Percentiles rank a stretch among this genome's conserved stretches.
Conservation (phyloP, 2,113 vertebrate species). For the Brienomyrus longianalis region DNA sequence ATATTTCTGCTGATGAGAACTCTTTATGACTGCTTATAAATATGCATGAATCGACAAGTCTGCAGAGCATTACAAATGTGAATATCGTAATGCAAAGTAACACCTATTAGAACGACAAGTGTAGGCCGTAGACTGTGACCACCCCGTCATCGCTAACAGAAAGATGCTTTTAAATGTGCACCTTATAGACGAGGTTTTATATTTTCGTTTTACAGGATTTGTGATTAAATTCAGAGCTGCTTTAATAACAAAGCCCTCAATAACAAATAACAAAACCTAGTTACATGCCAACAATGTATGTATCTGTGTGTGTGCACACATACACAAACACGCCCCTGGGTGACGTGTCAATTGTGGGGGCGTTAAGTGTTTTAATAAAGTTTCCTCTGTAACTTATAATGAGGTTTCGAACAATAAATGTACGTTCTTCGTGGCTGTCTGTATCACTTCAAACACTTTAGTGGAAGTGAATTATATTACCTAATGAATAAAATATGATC, state of each 20-base stretch:
- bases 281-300: not conserved
- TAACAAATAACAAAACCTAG: too few relatives aligned
- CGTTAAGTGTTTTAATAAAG: not conserved
- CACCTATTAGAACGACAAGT: not conserved
- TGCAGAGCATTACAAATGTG: not conserved
- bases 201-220: not conserved
- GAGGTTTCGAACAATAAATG: not conserved
- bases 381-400: not conserved
- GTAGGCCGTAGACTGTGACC: not conserved
- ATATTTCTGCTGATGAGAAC: not conserved
- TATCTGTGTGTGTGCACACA: not conserved
- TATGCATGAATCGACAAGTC: not conserved
- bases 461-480: not conserved
- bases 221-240: too few relatives aligned
- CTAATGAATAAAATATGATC: conserved; percentile 9
- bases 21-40: not conserved
- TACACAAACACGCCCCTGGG: not conserved
- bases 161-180: not conserved
- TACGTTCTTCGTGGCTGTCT: not conserved
- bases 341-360: not conserved
- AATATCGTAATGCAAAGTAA: not conserved
- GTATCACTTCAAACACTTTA: conserved; percentile 1
- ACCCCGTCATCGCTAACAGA: not conserved
- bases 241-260: too few relatives aligned
- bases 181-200: not conserved